Conservation (phyloP, 2,113 vertebrate genomes). For the Thunnus maccoyii region DNA sequence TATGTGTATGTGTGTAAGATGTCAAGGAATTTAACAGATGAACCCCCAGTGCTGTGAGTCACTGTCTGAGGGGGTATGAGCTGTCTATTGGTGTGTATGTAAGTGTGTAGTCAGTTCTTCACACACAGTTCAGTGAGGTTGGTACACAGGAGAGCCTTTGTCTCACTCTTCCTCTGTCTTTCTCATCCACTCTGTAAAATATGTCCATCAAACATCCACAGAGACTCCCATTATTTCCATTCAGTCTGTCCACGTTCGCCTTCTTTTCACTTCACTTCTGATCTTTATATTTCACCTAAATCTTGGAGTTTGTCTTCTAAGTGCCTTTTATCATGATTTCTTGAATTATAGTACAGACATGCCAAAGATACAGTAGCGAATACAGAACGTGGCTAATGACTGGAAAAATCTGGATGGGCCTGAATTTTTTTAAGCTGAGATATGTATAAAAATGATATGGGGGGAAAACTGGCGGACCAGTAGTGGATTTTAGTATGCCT, state of each 20-base stretch:
- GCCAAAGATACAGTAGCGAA: not conserved
- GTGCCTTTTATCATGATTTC: not conserved
- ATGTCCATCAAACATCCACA: slow-evolving; percentile 22
- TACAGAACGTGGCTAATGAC: too few species aligned
- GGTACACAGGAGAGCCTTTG: slow-evolving; percentile 53
- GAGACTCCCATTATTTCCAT: slow-evolving; percentile 22
- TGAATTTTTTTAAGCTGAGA: too few species aligned
- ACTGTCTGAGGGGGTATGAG: slow-evolving; percentile 52
- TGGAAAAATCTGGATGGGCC: too few species aligned
- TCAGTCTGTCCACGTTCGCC: not conserved
- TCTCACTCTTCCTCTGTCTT: slow-evolving; percentile 53
- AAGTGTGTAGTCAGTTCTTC: slow-evolving; percentile 9
- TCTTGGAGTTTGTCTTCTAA: not conserved
- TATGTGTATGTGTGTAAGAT: slow-evolving; percentile 8
- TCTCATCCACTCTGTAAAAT: slow-evolving; percentile 43
- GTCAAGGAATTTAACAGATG: slow-evolving; percentile 58
- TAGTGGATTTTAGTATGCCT: too few species aligned
- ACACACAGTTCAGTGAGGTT: slow-evolving; percentile 13
- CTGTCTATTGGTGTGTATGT: slow-evolving; percentile 14
- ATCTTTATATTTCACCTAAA: not conserved
- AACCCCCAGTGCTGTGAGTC: slow-evolving; percentile 61
- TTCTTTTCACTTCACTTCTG: not conserved
- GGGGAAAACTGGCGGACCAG: too few species aligned
- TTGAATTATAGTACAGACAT: not conserved
- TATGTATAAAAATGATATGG: too few species aligned